A percentile compares a stretch with the other conserved stretches of the same genome.
These are phyloP conservation scores for Lucinisca nassula DNA, from an alignment of 2,888 invertebrate genomes.

Conservation along the genomic window DNA sequence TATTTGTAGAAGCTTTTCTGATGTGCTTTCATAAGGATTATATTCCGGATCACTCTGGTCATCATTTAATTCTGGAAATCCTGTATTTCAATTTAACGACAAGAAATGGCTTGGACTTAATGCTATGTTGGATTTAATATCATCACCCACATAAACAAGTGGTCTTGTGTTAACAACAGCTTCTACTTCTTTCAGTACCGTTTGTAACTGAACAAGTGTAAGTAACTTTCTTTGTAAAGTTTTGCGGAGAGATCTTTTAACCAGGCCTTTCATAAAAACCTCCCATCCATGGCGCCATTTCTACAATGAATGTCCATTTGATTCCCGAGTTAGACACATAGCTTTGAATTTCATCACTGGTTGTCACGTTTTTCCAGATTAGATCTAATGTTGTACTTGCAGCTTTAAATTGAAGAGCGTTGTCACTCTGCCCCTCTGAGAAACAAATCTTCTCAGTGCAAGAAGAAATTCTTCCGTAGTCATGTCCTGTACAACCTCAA, in stretches of 20 bases:
- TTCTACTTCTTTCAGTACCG: constrained; percentile 27
- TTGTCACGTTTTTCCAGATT: not conserved
- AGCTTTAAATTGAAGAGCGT: constrained; percentile 35
- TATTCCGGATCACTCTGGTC: not conserved
- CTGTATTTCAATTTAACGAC: constrained; percentile 28
- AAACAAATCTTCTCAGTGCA: constrained; percentile 43
- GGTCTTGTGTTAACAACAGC: constrained; percentile 19
- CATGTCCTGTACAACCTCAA: constrained; percentile 46
- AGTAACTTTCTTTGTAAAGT: constrained; percentile 14
- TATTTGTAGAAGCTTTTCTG: constrained; percentile 23
- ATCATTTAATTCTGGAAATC: constrained; percentile 25
- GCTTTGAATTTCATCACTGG: constrained; percentile 28
- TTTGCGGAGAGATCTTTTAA: constrained; percentile 13
- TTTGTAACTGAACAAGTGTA: constrained; percentile 22
- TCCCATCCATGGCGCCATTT: constrained; percentile 35
- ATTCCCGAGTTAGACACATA: constrained; percentile 27
- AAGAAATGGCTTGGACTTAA: constrained; percentile 41
- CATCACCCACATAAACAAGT: constrained; percentile 47
- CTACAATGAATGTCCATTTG: constrained; percentile 21
- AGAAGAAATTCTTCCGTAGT: constrained; percentile 44
- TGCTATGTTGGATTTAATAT: constrained; percentile 24
- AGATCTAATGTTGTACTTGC: constrained; percentile 19
- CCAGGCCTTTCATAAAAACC: constrained; percentile 32
- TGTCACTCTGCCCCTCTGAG: constrained; percentile 39
- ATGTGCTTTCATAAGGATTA: not conserved